Base-by-base conservation (phyloP, 37 sponge, comb jelly and placozoan genomes). In the Bolinopsis microptera region DNA sequence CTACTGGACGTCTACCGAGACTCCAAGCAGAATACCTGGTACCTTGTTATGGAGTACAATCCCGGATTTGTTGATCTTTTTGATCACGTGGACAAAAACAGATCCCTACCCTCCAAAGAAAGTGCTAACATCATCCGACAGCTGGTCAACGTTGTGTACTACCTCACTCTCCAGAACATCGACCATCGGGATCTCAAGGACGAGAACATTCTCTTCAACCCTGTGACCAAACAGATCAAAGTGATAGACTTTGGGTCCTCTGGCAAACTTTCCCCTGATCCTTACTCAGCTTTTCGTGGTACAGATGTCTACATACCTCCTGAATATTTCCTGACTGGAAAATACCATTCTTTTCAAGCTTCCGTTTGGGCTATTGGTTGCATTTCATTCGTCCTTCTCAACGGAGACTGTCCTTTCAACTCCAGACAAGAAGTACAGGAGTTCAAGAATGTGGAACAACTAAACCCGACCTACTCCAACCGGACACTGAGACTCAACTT, bases 141-240 rank as follows among this genome's bases (percentile, higher is more conserved):
- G 31, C 61, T 86, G 28, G 90, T 86, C 30, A 38, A 86, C 0
- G 90, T 39, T 0, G 90, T 86, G 8, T 38, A 39, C 31, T 86
- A 86, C 61, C 48, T 86, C 30, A 27, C 61, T 21, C 48, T 39
- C n/a, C n/a, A 3, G 25, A 27, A 27, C n/a, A 48, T 86, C 30
- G 90, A 86, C 61, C 90, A 86, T 38, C 34, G 90, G 26, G 90
- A 86, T 40, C 41, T 86, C 61, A 86, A 86, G 26, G 90, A 86
- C 90, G 90, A 86, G 90, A 86, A 86, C 90, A 86, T 48, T 86
- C 90, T 86, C 90, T 86, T 24, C 90, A 86, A 86, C 61, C 90
- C 90, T 13, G 9, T n/a, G 48, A 86, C 90, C 61, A 38, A 40
- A 27, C 25, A 38, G 61, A 86, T 86, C 61, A 86, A 86, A 40